These are phyloP conservation scores for Brachionus sp. DNA, from an alignment of 1,140 invertebrate genomes.

Conservation along the genomic window DNA sequence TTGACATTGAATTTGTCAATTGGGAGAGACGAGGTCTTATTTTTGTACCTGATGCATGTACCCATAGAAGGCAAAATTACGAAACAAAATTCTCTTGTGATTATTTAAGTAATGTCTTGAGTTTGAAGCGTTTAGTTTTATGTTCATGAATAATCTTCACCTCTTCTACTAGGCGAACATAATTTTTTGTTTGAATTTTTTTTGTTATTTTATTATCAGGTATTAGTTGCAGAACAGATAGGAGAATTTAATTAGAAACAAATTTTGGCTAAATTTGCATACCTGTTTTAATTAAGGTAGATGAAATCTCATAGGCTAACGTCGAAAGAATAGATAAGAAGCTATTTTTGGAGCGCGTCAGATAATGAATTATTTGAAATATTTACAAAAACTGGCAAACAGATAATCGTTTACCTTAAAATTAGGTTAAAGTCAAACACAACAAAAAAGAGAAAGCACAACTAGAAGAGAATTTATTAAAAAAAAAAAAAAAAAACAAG, in stretches of 20 bases:
- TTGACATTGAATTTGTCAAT: background rate
- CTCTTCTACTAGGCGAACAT: background rate
- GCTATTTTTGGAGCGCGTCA: background rate
- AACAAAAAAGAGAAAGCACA: background rate
- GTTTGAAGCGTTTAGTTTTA: background rate
- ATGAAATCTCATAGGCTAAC: background rate
- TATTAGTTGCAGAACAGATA: background rate
- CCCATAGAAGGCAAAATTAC: background rate
- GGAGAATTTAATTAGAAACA: conserved; percentile 13
- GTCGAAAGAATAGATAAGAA: background rate
- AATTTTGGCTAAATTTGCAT: background rate
- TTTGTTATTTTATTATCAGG: background rate
- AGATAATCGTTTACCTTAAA: conserved; percentile 33
- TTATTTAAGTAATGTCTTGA: no score
- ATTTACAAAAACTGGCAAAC: background rate
- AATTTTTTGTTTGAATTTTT: background rate
- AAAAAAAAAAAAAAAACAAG: conserved; percentile 9
- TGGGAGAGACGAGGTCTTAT: background rate
- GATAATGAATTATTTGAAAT: background rate
- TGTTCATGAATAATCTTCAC: background rate
- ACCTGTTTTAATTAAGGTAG: conserved; percentile 9
- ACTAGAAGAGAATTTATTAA: background rate
- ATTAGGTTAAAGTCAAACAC: conserved; percentile 5
- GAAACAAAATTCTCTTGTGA: background rate
- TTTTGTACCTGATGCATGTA: conserved; percentile 6